Evolutionary conservation across 1,140 invertebrate species (phyloP).

Genomic region (Lordiphosa clarofinis): DNA sequence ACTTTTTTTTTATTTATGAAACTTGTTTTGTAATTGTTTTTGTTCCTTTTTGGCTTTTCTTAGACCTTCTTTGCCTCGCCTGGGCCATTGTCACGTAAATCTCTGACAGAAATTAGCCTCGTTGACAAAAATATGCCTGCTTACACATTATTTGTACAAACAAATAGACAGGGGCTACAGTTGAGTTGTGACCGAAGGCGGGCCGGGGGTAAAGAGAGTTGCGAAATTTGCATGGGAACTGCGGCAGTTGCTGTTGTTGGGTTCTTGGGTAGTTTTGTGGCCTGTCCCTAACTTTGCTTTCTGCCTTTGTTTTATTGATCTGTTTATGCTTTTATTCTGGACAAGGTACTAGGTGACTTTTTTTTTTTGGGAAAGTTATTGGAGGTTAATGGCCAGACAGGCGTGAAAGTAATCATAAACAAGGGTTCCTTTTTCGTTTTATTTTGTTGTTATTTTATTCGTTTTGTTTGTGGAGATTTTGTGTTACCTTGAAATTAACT

Average conservation of each 20-base stretch:
- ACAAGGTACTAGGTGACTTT: not conserved
- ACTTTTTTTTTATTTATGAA: conserved; percentile 16
- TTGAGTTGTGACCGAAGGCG: conserved; percentile 12
- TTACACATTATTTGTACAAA: conserved; percentile 77
- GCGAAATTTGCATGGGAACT: conserved; percentile 69
- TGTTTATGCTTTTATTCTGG: conserved; percentile 53
- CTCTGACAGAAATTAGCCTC: conserved; percentile 72
- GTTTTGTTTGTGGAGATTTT: too few species aligned
- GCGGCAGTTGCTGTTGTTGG: conserved; percentile 48
- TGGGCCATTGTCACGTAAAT: conserved; percentile 72
- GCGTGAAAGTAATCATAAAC: conserved; percentile 69
- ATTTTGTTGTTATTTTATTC: not conserved
- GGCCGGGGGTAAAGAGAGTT: conserved; percentile 1
- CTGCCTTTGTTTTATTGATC: conserved; percentile 60
- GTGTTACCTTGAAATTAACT: conserved; percentile 3
- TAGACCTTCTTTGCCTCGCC: conserved; percentile 21
- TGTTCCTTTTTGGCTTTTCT: conserved; percentile 24
- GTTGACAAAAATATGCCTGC: conserved; percentile 77
- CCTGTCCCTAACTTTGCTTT: conserved; percentile 28
- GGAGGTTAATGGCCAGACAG: conserved; percentile 49
- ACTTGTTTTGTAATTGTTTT: conserved; percentile 74
- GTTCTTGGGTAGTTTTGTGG: conserved; percentile 46
- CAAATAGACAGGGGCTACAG: conserved; percentile 61
- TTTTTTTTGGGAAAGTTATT: conserved; percentile 19
- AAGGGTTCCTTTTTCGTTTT: conserved; percentile 3